Base-by-base conservation (phyloP, 1,140 invertebrate species). In the Dermatophagoides farinae region DNA sequence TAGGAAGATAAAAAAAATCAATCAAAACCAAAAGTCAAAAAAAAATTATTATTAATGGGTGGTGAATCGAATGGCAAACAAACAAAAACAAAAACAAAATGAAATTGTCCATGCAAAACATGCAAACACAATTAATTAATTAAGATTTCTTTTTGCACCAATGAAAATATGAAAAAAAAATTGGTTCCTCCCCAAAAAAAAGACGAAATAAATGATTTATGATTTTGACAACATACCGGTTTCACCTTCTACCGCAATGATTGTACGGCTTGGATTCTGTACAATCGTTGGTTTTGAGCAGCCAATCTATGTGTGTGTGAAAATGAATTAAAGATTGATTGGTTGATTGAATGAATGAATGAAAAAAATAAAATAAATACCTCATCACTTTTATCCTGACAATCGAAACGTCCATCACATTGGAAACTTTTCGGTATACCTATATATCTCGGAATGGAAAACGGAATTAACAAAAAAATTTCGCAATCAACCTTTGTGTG, bases 371-470 rank as follows among this genome's bases (percentile, higher is more conserved):
- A 8, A 59, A 80, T 82, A 79, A 77, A 88, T 65, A 86, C 75
- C 78, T 96, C 91, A 75, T 97, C 93, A 61, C 83, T 86, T 51
- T 80, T 78, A 70, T 96, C 91, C 1, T 74, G 69, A 68, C 91
- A 97, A 71, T 97, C 95, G 57, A 77, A 77, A 66, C 87, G 79
- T 41, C 78, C 76, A 70, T 98, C 95, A 72, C 93, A 97, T 65
- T 96, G 88, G 75, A 87, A 97, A 63, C 80, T 83, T 69, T 83
- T 85, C 0, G 90, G 91, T 64, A 97, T 84, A 31, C 53, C 53
- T 57, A 12, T 41, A 6, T 11, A 9, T n/a, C n/a, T n/a, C n/a
- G n/a, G n/a, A n/a, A n/a, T n/a, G n/a, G n/a, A n/a, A n/a, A n/a
- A n/a, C n/a, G n/a, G n/a, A 49, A 49, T 10, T 8, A 22, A 40